These are phyloP conservation scores for Acrossocheilus fasciatus DNA, from an alignment of 2,797 vertebrate genomes.

Conservation along the genomic window DNA sequence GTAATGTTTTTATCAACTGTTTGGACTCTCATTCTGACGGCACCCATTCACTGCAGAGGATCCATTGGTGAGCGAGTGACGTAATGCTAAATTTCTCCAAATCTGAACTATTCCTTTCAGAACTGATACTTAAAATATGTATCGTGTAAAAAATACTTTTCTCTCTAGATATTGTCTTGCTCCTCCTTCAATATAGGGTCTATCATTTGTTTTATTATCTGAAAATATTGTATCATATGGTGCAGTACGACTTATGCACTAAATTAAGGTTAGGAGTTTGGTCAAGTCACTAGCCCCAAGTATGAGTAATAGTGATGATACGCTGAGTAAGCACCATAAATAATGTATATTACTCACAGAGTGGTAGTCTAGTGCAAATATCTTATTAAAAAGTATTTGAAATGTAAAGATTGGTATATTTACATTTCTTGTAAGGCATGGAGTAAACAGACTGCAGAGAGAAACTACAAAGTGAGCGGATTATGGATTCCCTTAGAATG, in stretches of 20 bases:
- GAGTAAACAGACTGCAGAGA: background rate
- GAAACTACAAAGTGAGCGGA: background rate
- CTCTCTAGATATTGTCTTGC: background rate
- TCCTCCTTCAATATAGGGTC: background rate
- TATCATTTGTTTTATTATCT: background rate
- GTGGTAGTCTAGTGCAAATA: background rate
- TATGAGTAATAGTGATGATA: background rate
- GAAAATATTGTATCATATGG: background rate
- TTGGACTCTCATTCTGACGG: background rate
- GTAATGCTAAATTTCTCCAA: background rate
- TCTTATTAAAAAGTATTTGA: background rate
- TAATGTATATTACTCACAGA: background rate
- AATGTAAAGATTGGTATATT: background rate
- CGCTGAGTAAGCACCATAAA: background rate
- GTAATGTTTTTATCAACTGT: background rate
- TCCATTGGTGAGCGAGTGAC: background rate
- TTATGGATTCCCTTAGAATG: background rate
- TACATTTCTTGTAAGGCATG: background rate
- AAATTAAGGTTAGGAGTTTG: too few relatives aligned
- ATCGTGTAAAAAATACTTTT: background rate
- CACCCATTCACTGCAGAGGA: background rate
- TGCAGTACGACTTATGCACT: background rate
- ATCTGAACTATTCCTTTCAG: background rate
- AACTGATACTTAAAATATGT: background rate
- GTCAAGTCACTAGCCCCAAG: background rate